A percentile compares a stretch with the other conserved stretches of the same genome.
phyloP scores from a whole-genome alignment of 2,113 vertebrate species.

The Stomatorhinus ivindoensis region DNA sequence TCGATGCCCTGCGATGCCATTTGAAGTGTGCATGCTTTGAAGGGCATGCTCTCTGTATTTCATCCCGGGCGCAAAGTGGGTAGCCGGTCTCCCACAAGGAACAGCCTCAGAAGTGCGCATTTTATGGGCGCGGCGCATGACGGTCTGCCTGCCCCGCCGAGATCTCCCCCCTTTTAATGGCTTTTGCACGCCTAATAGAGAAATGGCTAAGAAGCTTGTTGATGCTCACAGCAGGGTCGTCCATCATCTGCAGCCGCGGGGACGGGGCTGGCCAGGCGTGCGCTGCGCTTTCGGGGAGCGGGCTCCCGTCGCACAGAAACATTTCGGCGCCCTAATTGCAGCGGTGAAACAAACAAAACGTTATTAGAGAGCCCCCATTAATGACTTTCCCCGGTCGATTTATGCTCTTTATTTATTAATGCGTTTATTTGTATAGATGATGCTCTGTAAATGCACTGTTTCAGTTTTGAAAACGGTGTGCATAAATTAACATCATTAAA shows the following conservation, averaged over 20 bases:
- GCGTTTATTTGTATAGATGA: background rate
- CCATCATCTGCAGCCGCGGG: conserved; percentile 23
- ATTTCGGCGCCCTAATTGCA: conserved; percentile 5
- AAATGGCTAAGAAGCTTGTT: conserved; percentile 42
- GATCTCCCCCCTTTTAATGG: conserved; percentile 46
- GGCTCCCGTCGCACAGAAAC: background rate
- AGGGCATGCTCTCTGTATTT: conserved; percentile 30
- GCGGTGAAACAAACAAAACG: background rate
- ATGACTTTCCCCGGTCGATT: background rate
- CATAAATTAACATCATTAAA: background rate
- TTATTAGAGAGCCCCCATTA: background rate
- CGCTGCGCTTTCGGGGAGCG: background rate
- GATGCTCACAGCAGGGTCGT: conserved; percentile 26
- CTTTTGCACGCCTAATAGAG: conserved; percentile 43
- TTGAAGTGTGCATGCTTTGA: conserved; percentile 38
- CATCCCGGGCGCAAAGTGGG: background rate
- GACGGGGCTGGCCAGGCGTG: background rate
- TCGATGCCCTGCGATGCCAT: conserved; percentile 39
- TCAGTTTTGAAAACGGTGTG: background rate
- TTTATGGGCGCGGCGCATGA: background rate
- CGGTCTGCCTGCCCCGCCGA: conserved; percentile 29
- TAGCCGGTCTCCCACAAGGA: background rate
- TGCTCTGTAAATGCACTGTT: background rate
- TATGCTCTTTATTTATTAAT: conserved; percentile 1
- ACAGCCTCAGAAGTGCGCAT: background rate